Conservation (phyloP, 2,888 invertebrate genomes). For the Chirona hameri region DNA sequence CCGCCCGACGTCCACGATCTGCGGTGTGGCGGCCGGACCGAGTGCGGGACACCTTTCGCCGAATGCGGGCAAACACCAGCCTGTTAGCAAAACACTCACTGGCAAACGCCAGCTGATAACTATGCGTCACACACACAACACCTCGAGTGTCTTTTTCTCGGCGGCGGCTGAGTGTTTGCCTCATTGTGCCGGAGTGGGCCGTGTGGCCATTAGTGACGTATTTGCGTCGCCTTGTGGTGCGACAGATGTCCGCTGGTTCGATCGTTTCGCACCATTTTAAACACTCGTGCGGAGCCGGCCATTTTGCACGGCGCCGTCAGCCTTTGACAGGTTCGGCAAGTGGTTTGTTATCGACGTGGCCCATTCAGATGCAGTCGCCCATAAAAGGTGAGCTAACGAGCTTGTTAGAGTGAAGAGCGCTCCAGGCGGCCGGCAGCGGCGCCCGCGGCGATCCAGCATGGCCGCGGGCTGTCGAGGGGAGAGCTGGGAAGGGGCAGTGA, state of each 20-base stretch:
- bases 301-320: background rate
- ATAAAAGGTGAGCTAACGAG: background rate
- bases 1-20: too few species aligned
- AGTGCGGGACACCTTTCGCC: background rate
- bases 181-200: background rate
- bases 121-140: background rate
- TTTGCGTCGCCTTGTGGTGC: background rate
- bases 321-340: background rate
- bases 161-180: background rate
- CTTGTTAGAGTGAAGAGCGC: background rate
- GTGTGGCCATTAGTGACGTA: background rate
- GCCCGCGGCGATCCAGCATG: background rate
- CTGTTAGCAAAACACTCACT: background rate
- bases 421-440: background rate
- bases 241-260: background rate
- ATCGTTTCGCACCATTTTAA: conserved; percentile 3
- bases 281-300: background rate
- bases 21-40: too few species aligned
- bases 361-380: background rate
- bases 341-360: background rate
- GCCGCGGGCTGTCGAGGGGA: background rate
- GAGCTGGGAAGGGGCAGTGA: too few species aligned
- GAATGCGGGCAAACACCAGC: background rate
- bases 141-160: background rate
- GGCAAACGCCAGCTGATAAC: background rate